These are phyloP conservation scores for Microhierax caerulescens DNA, from an alignment of 2,797 vertebrate species.

Conservation along the genomic window DNA sequence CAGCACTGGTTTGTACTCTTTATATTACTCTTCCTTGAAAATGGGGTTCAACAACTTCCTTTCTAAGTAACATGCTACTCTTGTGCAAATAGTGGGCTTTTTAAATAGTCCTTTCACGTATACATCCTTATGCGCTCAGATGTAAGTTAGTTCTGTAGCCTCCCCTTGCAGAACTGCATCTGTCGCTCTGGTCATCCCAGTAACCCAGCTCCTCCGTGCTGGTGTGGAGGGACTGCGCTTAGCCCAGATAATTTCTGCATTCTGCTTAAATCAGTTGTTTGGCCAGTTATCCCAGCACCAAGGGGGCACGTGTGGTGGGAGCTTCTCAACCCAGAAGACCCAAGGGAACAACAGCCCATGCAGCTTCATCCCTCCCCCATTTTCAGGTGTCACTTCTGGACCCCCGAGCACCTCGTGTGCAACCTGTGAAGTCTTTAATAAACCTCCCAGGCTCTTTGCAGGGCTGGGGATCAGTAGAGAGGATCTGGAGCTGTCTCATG, in stretches of 20 bases:
- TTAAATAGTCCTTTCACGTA: background rate
- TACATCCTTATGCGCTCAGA: accelerated
- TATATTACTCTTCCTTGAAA: background rate
- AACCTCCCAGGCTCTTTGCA: background rate
- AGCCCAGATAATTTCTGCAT: accelerated
- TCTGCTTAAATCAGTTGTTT: background rate
- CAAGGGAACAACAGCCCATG: background rate
- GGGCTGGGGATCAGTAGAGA: background rate
- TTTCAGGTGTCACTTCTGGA: background rate
- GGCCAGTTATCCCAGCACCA: background rate
- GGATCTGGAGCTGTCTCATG: background rate
- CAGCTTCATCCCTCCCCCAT: background rate
- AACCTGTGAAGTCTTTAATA: background rate
- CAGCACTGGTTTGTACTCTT: background rate
- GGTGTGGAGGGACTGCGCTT: background rate
- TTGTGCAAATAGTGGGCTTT: background rate
- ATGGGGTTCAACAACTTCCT: background rate
- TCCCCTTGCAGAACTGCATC: background rate
- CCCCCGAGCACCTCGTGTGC: accelerated
- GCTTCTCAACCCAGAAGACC: background rate
- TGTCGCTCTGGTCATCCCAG: accelerated
- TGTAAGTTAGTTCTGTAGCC: background rate
- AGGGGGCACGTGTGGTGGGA: accelerated
- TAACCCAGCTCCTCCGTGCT: background rate
- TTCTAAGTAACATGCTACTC: accelerated